Evolutionary conservation across 2,113 vertebrate species (phyloP), one percentile per base, ranked within the genome.

Genomic region (Artemisiospiza belli): DNA sequence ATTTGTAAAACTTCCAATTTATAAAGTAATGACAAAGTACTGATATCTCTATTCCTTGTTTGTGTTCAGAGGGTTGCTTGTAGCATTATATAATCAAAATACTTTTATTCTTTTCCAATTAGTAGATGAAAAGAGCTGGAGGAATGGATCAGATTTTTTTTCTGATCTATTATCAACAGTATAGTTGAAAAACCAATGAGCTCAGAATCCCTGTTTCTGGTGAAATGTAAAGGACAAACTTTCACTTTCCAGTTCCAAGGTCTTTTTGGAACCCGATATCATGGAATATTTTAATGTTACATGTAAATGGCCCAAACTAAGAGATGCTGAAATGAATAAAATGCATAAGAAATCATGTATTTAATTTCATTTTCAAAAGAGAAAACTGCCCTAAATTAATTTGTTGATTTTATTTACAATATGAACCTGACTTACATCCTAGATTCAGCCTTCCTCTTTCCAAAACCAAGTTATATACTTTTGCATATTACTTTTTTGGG

Each of bases 151-250:
- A 31, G 20, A 44, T 46, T 20, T 23, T 62, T 62, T 10, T 74
- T 63, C 49, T 88, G 31, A 70, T 4, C 37, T 83, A 7, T 35
- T 79, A 23, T 83, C 19, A 47, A 46, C 27, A 73, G 24, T 64
- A 39, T 3, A 61, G 12, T 6, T 61, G 30, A 27, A 63, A 83
- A 83, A 83, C 0, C 3, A 4, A 3, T 52, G 0, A 57, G 43
- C 18, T 83, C 18, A 35, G 27, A 68, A 77, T 69, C 31, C 10
- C 55, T 75, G 15, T 69, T 87, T 66, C 46, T 43, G 3, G 3
- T 84, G 22, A 89, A 69, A 83, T 33, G 8, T 22, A 23, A 51
- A 46, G 6, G 4, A 4, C 2, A 58, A 77, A 44, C 14, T 61
- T 66, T 64, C 5, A 3, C 11, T 69, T 70, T 73, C 21, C 30